Evolutionary conservation across 2,888 invertebrate genomes (phyloP), one percentile per base, ranked within the genome.

Genomic region (Lasioglossum villosulum): DNA sequence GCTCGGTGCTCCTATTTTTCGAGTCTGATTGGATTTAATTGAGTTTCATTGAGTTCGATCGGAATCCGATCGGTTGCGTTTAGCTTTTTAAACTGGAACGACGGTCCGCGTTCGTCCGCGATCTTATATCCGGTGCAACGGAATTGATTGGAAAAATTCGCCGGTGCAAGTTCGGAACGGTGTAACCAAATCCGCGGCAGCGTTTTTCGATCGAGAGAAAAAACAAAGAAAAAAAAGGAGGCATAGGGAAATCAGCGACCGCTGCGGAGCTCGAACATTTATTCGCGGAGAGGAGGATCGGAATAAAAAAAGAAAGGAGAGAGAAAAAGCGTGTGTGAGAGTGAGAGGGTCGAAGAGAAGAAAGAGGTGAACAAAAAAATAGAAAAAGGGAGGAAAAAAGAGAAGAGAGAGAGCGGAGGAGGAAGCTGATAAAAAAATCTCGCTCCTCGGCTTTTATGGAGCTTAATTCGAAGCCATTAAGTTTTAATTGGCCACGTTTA

Each of bases 401-500:
- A 27, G 27, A 27, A 37, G n/a, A 10, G 23, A n/a, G n/a, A 14
- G 12, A 42, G 12, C 0, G 39, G 39, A 42, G 5, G 39, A n/a
- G 39, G 16, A 39, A 30, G 45, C 19, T 74, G 78, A 56, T 71
- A 78, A 87, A 87, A 87, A 83, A 87, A 87, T 80, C 84, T 80
- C 80, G 73, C 79, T 75, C 80, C 75, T 70, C 76, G 79, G 86
- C 80, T 87, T 86, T 85, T 86, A 86, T 87, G 72, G 82, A 80
- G 86, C 82, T 82, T 86, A 85, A 87, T 85, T 87, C 86, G 82
- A 75, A 76, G 75, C 86, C 80, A 80, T 85, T 87, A 87, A 82
- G 82, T 83, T 87, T 86, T 87, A 87, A 87, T 87, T 87, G 87
- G 87, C 86, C 86, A 75, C 87, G 87, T 78, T 87, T 82, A 87